Percentiles rank a stretch among this genome's conserved stretches.
These are phyloP conservation scores for Saturnia japonica DNA, from an alignment of 2,888 invertebrate genomes.

Conservation along the genomic window DNA sequence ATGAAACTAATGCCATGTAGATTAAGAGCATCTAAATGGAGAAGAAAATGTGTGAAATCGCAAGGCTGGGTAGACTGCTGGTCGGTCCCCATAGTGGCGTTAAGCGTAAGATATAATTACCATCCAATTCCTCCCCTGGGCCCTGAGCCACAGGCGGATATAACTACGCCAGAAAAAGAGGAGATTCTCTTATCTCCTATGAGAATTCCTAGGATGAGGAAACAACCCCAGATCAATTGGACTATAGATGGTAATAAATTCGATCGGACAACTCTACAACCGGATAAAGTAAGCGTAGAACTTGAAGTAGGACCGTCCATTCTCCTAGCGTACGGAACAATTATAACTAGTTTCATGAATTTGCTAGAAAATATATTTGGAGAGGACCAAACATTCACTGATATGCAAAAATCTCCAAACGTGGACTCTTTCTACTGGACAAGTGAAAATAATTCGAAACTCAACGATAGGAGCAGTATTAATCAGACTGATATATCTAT, in stretches of 20 bases:
- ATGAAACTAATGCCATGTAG: constrained; percentile 90
- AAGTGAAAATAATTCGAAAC: constrained; percentile 63
- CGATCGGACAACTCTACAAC: constrained; percentile 91
- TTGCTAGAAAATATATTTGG: constrained; percentile 98
- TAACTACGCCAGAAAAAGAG: constrained; percentile 96
- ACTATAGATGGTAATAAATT: constrained; percentile 88
- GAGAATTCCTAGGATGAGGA: constrained; percentile 90
- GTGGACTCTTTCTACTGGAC: constrained; percentile 67
- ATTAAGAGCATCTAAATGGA: constrained; percentile 86
- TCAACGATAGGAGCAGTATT: constrained; percentile 67
- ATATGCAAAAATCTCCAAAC: constrained; percentile 89
- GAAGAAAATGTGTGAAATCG: constrained; percentile 87
- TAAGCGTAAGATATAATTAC: constrained; percentile 94
- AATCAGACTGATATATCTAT: constrained; percentile 81
- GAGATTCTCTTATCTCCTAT: constrained; percentile 95
- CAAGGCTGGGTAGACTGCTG: constrained; percentile 97
- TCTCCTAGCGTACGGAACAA: constrained; percentile 94
- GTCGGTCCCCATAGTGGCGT: constrained; percentile 96
- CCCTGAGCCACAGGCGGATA: constrained; percentile 94
- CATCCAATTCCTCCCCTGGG: constrained; percentile 95
- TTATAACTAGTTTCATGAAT: constrained; percentile 93
- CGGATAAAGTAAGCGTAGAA: constrained; percentile 95
- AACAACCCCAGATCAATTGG: constrained; percentile 87
- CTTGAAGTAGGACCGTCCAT: constrained; percentile 97
- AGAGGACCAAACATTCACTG: constrained; percentile 96